Conservation (phyloP, 2,113 vertebrate genomes). For the Chloropsis cyanopogon region DNA sequence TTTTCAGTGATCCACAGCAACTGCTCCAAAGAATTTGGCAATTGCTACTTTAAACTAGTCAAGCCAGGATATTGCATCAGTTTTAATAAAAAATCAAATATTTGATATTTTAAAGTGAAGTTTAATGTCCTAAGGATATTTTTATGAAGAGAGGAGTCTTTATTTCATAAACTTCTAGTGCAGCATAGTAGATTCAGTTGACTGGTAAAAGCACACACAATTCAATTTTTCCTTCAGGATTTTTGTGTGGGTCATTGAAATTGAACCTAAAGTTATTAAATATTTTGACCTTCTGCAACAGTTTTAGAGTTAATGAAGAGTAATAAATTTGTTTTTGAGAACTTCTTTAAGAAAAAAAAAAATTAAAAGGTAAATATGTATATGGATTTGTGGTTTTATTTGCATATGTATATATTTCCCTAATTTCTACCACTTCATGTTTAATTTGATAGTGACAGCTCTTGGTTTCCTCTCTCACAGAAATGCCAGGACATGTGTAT, state of each 20-base stretch:
- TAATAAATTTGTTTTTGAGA: not conserved
- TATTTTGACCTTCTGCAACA: not conserved
- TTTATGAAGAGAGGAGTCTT: not conserved
- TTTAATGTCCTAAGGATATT: not conserved
- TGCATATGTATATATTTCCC: not conserved
- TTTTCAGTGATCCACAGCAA: not conserved
- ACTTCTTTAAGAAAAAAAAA: not conserved
- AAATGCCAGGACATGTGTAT: not conserved
- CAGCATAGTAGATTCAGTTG: not conserved
- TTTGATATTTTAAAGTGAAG: not conserved
- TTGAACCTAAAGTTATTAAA: not conserved
- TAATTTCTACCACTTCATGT: not conserved
- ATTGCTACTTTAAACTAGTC: not conserved
- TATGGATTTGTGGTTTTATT: not conserved
- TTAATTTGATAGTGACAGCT: not conserved
- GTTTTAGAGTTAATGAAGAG: not conserved
- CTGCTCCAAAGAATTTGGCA: not conserved
- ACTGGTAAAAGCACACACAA: not conserved
- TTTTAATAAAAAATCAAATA: not conserved
- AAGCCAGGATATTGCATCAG: not conserved
- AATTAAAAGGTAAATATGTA: not conserved
- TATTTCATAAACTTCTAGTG: not conserved
- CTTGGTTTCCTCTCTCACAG: not conserved
- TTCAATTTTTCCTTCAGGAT: not conserved
- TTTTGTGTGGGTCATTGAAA: not conserved